phyloP scores from a whole-genome alignment of 2,888 invertebrate genomes.

The Phymatocera aterrima region DNA sequence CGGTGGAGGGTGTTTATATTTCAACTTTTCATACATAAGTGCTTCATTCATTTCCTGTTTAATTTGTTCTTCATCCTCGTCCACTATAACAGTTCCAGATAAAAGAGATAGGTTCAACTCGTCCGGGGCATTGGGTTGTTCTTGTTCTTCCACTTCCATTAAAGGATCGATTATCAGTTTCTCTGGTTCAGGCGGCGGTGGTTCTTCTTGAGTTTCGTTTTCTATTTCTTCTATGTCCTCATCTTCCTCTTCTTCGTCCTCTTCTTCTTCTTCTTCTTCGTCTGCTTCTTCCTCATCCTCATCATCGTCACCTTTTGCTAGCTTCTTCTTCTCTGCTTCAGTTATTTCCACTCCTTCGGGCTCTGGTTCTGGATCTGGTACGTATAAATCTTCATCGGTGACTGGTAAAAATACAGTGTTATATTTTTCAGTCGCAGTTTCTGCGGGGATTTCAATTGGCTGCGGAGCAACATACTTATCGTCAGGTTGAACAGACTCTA shows the following conservation, averaged over 20 bases:
- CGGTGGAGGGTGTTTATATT: slow-evolving; percentile 66
- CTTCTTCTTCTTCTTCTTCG: slow-evolving; percentile 34
- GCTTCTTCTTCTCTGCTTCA: slow-evolving; percentile 6
- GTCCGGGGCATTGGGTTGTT: slow-evolving; percentile 63
- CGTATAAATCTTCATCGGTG: slow-evolving; percentile 63
- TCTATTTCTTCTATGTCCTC: slow-evolving; percentile 46
- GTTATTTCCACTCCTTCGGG: background rate
- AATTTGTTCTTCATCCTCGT: slow-evolving; percentile 51
- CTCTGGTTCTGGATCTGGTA: slow-evolving; percentile 43
- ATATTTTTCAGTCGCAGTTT: slow-evolving; percentile 53
- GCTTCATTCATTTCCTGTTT: slow-evolving; percentile 53
- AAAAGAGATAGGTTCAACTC: slow-evolving; percentile 66
- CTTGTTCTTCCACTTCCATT: slow-evolving; percentile 56
- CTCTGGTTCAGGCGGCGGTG: slow-evolving; percentile 45
- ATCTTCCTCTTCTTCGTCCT: slow-evolving; percentile 47
- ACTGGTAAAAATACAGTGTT: slow-evolving; percentile 65
- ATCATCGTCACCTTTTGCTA: slow-evolving; percentile 41
- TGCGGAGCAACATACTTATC: slow-evolving; percentile 54
- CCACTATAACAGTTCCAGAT: slow-evolving; percentile 63
- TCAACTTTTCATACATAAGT: slow-evolving; percentile 62
- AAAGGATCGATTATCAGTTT: slow-evolving; percentile 56
- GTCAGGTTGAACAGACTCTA: slow-evolving; percentile 60
- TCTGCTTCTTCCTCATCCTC: slow-evolving; percentile 34
- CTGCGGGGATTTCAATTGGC: slow-evolving; percentile 52
- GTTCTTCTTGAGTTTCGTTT: slow-evolving; percentile 29